Evolutionary conservation across 2,113 vertebrate species (phyloP).

Genomic region (Halichoeres trimaculatus): DNA sequence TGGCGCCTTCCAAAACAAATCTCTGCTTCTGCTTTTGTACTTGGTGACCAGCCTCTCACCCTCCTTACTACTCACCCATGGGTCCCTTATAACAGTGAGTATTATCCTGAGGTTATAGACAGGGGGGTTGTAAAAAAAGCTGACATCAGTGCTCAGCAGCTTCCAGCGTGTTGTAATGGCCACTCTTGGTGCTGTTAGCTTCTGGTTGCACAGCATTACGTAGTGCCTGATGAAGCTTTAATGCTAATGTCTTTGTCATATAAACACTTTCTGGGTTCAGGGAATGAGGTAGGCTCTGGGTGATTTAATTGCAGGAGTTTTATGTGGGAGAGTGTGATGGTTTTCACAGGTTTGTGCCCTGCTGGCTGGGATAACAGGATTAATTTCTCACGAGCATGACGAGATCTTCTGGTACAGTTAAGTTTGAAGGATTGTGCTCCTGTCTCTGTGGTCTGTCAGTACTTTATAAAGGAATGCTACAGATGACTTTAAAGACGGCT

Average conservation of each 20-base stretch:
- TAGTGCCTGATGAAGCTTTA: slow-evolving; percentile 70
- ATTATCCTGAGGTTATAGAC: slow-evolving; percentile 66
- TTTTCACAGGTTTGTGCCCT: slow-evolving; percentile 49
- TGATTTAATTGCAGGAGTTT: slow-evolving; percentile 64
- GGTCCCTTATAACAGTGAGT: slow-evolving; percentile 61
- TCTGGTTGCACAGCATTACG: slow-evolving; percentile 69
- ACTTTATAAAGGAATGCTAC: slow-evolving; percentile 52
- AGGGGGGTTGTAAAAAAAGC: slow-evolving; percentile 64
- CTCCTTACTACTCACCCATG: slow-evolving; percentile 34
- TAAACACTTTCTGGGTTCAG: slow-evolving; percentile 70
- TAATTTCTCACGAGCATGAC: slow-evolving; percentile 36
- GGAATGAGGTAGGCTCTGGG: slow-evolving; percentile 67
- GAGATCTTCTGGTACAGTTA: slow-evolving; percentile 12
- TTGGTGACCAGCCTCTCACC: slow-evolving; percentile 40
- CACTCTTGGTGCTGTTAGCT: slow-evolving; percentile 59
- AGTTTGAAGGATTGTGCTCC: slow-evolving; percentile 17
- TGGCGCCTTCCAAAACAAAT: slow-evolving; percentile 66
- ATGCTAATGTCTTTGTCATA: slow-evolving; percentile 76
- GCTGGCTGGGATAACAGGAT: slow-evolving; percentile 20
- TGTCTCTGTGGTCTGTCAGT: slow-evolving; percentile 26
- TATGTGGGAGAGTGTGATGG: slow-evolving; percentile 35
- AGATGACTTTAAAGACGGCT: slow-evolving; percentile 46
- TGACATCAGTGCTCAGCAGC: slow-evolving; percentile 74
- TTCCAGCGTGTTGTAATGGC: slow-evolving; percentile 76
- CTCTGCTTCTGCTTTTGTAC: slow-evolving; percentile 19